Evolutionary conservation across 2,797 vertebrate species (phyloP).

Genomic region (Pseudomugil gertrudae): DNA sequence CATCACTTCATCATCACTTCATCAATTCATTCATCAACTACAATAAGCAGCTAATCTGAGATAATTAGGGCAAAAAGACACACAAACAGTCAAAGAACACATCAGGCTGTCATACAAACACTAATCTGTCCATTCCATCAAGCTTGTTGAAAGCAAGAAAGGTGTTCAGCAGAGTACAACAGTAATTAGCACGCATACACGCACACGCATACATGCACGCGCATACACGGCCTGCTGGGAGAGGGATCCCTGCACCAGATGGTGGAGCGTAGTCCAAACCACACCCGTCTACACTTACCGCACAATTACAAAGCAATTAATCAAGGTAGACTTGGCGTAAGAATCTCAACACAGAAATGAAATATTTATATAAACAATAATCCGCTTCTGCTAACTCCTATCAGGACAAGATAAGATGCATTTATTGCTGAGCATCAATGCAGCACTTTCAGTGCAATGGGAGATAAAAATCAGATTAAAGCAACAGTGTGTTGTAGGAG

Average conservation of each 20-base stretch:
- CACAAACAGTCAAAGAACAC: conserved; percentile 5
- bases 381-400: background rate
- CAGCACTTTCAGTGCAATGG: conserved; percentile 3
- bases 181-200: conserved; percentile 74
- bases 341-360: background rate
- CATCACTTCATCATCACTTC: conserved; percentile 12
- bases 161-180: conserved; percentile 51
- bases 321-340: conserved; percentile 34
- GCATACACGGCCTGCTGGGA: conserved; percentile 63
- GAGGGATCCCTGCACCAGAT: conserved; percentile 81
- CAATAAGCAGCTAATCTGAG: background rate
- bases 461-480: conserved; percentile 33
- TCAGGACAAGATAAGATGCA: conserved; percentile 4
- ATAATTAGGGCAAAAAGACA: background rate
- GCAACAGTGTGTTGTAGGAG: conserved; percentile 31
- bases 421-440: background rate
- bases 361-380: background rate
- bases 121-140: conserved; percentile 19
- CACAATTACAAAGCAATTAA: conserved; percentile 51
- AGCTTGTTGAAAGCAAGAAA: conserved; percentile 47
- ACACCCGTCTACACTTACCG: conserved; percentile 57
- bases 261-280: conserved; percentile 71
- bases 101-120: conserved; percentile 13
- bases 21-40: too few relatives aligned
- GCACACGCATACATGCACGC: conserved; percentile 41